These are phyloP conservation scores for Opisthograptis luteolata DNA, from an alignment of 2,888 invertebrate genomes.

Conservation along the genomic window DNA sequence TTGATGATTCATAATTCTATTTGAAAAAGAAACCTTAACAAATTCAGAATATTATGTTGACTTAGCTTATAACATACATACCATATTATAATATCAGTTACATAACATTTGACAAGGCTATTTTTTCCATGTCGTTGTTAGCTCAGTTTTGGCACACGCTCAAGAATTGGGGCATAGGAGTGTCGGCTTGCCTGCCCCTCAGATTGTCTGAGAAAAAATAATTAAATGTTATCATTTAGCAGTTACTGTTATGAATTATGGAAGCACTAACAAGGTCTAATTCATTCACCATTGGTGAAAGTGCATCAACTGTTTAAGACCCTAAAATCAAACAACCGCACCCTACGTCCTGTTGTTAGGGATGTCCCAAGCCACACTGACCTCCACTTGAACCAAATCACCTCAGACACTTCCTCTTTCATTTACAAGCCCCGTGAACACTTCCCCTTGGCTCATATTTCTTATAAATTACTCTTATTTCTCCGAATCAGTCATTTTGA, in stretches of 20 bases:
- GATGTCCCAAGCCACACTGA: slow-evolving; percentile 1
- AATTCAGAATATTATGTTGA: slow-evolving; percentile 44
- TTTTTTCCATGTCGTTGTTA: slow-evolving; percentile 76
- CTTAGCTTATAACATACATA: too few relatives aligned
- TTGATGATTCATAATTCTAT: not conserved
- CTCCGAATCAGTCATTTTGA: not conserved
- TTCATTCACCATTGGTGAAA: not conserved
- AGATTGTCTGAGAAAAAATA: slow-evolving; percentile 20
- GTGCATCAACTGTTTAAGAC: not conserved
- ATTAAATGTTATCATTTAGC: slow-evolving; percentile 6
- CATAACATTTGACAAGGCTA: slow-evolving; percentile 73
- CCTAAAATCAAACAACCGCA: slow-evolving; percentile 3
- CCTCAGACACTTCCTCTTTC: not conserved
- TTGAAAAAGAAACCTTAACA: slow-evolving; percentile 7
- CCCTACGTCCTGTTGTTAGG: slow-evolving; percentile 1
- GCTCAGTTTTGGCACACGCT: slow-evolving; percentile 68
- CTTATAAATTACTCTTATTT: not conserved
- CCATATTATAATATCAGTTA: slow-evolving; percentile 49
- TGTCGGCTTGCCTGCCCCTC: slow-evolving; percentile 48
- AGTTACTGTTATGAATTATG: not conserved
- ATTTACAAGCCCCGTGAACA: not conserved
- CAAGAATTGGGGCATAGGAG: slow-evolving; percentile 63
- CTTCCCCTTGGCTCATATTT: not conserved
- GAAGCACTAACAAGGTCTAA: not conserved
- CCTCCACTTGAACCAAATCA: not conserved